phyloP scores from a whole-genome alignment of 2,113 vertebrate genomes.

The Pituophis catenifer region DNA sequence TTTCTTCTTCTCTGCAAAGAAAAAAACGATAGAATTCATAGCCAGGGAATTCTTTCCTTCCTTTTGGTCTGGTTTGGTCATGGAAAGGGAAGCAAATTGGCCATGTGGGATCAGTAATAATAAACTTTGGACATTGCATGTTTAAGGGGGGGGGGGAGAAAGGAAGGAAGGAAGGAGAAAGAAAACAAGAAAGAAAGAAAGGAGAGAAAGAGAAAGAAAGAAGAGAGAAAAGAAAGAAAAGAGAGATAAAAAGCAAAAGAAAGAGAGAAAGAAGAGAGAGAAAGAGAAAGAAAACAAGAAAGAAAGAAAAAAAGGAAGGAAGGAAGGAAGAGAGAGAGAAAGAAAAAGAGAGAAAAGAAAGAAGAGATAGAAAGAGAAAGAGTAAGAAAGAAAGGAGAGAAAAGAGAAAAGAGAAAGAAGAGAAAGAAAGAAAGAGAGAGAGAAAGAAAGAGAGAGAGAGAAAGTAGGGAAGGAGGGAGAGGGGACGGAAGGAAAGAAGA shows the following conservation, averaged over 20 bases:
- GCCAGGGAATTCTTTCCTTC: background rate
- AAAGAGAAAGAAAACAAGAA: too few relatives aligned
- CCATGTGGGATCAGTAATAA: slow-evolving; percentile 2
- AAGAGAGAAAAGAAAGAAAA: too few relatives aligned
- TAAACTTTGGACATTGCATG: background rate
- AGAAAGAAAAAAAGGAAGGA: background rate
- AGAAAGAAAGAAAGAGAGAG: too few relatives aligned
- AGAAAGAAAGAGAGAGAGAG: too few relatives aligned
- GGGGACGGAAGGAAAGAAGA: background rate
- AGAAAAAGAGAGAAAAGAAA: background rate
- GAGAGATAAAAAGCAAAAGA: too few relatives aligned
- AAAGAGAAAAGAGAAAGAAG: too few relatives aligned
- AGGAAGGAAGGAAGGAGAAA: too few relatives aligned
- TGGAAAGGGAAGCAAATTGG: background rate
- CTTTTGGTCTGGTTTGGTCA: background rate
- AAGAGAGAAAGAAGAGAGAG: background rate
- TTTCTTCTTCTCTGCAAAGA: background rate
- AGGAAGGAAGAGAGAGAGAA: too few relatives aligned
- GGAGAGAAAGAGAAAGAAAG: background rate
- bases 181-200: background rate
- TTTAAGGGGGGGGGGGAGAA: background rate
- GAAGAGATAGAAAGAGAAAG: background rate
- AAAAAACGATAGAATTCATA: background rate
- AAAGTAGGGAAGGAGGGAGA: rapidly evolving
- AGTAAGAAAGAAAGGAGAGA: background rate